Conservation (phyloP, 2,113 vertebrate species). For the Urocolius indicus region DNA sequence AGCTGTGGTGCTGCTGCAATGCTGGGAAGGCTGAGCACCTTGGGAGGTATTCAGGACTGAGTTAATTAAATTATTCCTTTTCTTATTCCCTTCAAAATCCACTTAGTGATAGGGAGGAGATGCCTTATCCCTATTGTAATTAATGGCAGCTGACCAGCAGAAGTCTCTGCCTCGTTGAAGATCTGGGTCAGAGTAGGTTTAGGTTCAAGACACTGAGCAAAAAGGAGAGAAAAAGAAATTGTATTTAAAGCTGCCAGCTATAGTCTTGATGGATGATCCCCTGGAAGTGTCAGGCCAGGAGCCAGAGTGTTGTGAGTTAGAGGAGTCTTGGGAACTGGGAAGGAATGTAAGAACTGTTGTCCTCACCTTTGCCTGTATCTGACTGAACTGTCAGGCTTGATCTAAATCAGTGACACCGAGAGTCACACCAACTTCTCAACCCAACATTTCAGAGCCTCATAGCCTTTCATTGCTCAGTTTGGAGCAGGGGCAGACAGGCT, state of each 20-base stretch:
- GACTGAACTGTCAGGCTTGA: background rate
- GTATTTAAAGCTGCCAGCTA: background rate
- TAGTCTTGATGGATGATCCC: background rate
- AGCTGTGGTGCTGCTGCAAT: background rate
- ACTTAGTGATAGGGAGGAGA: slow-evolving; percentile 32
- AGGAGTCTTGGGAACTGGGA: background rate
- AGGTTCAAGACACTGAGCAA: background rate
- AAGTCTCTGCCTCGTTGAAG: background rate
- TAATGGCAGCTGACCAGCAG: background rate
- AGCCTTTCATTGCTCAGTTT: rapidly evolving
- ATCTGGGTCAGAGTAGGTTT: background rate
- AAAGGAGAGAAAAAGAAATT: background rate
- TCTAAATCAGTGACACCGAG: background rate
- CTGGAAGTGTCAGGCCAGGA: background rate
- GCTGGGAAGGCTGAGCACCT: slow-evolving; percentile 18
- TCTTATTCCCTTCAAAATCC: slow-evolving; percentile 28
- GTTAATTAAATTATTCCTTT: slow-evolving; percentile 51
- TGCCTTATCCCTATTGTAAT: background rate
- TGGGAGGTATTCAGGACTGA: background rate
- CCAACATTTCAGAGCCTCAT: background rate
- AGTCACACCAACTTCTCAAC: background rate
- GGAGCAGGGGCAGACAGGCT: background rate
- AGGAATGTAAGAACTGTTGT: background rate
- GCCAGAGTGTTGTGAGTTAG: background rate
- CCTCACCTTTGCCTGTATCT: background rate